Evolutionary conservation across 2,797 vertebrate genomes (phyloP).

Genomic region (Danio jaintianensis): DNA sequence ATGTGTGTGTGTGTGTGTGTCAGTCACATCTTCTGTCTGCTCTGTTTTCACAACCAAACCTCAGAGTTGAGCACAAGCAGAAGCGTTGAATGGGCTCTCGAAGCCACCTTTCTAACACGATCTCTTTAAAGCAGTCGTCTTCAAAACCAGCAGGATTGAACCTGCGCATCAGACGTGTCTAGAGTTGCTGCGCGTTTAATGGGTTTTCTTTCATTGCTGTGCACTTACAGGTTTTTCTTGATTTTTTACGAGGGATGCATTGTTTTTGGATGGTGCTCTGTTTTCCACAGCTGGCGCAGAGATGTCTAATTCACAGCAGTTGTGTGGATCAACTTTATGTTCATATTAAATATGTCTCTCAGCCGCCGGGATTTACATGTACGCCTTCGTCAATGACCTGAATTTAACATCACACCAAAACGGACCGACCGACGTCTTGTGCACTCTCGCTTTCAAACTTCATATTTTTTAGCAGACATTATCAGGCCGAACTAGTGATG

Average conservation of each 20-base stretch:
- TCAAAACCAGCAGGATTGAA: too few relatives aligned
- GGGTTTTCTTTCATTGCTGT: conserved; percentile 15
- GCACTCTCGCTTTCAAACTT: neutral
- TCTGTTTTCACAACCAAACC: conserved; percentile 23
- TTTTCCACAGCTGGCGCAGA: conserved; percentile 38
- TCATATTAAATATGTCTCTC: conserved; percentile 33
- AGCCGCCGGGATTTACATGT: conserved; percentile 28
- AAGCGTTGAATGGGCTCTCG: neutral
- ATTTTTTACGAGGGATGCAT: conserved; percentile 40
- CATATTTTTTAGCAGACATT: neutral
- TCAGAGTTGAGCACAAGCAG: conserved; percentile 3
- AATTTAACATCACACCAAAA: conserved; percentile 13
- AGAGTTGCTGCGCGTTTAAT: conserved; percentile 5
- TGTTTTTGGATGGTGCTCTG: conserved; percentile 41
- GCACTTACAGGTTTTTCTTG: conserved; percentile 7
- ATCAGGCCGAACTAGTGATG: neutral
- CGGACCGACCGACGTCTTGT: neutral
- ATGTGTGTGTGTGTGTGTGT: neutral
- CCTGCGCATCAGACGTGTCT: conserved; percentile 9
- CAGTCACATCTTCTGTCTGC: neutral
- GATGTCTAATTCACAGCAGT: conserved; percentile 46
- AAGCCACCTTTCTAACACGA: too few relatives aligned
- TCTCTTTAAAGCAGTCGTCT: too few relatives aligned
- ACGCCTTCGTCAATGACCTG: neutral
- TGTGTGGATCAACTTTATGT: conserved; percentile 40